Base-by-base conservation (phyloP, 2,113 vertebrate genomes). In the Elgaria multicarinata region DNA sequence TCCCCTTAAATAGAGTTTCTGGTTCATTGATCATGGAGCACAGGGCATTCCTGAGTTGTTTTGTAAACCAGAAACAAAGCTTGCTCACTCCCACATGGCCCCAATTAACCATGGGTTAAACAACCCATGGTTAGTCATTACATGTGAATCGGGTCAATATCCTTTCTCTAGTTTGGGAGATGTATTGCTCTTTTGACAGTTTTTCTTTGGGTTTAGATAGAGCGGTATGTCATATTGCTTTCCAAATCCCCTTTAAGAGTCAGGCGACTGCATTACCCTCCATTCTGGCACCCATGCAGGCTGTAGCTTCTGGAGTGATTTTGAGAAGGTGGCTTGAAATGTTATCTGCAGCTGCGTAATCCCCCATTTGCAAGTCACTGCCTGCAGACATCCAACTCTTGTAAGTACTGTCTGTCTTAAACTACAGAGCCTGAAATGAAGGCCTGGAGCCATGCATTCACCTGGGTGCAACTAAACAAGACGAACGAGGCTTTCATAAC, bases 401-500 rank as follows among this genome's bases (percentile, higher is more conserved):
- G 88, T 89, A 79, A 74, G 72, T 16, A 46, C 36, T 12, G 33
- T 42, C 55, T 85, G 66, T 87, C 72, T n/a, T 50, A 72, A 55
- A 76, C 92, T 66, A 3, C 0, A 18, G 82, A 92, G 90, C 80
- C 36, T 55, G 0, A 87, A 87, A 55, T 85, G 89, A 93, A 91
- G 90, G 89, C 94, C 93, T 0, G 64, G 79, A 95, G 88, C 90
- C 80, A 28, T 24, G 22, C 36, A 28, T 83, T 86, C 87, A 90
- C 79, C 88, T 85, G 87, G 80, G 55, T 79, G 6, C 85, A 90
- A 22, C 1, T 8, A 72, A 62, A 75, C 89, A 87, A 91, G 46
- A 50, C 66, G 36, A 92, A 91, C 83, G 89, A 86, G 84, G 72
- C 91, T 94, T 95, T 96, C 79, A 3, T 77, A n/a, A 90, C 13